phyloP scores from a whole-genome alignment of 2,888 invertebrate species.

The Chymomyza fuscimana region DNA sequence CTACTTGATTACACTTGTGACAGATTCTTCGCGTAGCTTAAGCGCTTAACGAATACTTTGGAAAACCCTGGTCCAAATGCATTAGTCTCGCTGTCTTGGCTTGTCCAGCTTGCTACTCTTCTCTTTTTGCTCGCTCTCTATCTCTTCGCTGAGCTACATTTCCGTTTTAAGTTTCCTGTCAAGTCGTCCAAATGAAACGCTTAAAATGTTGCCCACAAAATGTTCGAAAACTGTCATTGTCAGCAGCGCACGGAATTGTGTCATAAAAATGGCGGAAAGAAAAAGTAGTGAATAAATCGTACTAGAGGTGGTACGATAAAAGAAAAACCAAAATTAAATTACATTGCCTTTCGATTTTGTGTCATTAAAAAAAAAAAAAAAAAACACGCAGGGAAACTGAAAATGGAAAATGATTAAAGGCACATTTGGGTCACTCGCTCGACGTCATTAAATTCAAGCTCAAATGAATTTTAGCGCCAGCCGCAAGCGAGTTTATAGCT shows the following conservation, averaged over 20 bases:
- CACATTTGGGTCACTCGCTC: constrained; percentile 18
- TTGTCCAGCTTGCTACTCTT: not conserved
- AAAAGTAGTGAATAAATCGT: constrained; percentile 10
- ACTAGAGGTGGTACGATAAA: not conserved
- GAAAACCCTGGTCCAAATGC: not conserved
- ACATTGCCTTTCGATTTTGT: constrained; percentile 43
- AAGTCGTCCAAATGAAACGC: not conserved
- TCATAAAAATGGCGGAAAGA: constrained; percentile 10
- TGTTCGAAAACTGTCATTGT: constrained; percentile 2
- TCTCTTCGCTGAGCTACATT: not conserved
- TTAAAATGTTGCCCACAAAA: not conserved
- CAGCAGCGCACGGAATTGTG: not conserved
- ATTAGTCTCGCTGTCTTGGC: not conserved
- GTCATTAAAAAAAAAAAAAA: constrained; percentile 31
- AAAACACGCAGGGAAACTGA: not conserved
- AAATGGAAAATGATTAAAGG: constrained; percentile 24
- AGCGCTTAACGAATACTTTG: not conserved
- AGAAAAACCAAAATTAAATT: constrained; percentile 40
- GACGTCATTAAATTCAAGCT: constrained; percentile 28
- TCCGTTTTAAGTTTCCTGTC: not conserved
- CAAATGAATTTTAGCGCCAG: constrained; percentile 38
- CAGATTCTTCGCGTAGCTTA: not conserved
- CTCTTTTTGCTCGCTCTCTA: not conserved
- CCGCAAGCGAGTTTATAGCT: constrained; percentile 22
- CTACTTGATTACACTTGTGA: too few species aligned